Evolutionary conservation across 1,140 invertebrate species (phyloP).

Genomic region (Ptiloglossa arizonensis): DNA sequence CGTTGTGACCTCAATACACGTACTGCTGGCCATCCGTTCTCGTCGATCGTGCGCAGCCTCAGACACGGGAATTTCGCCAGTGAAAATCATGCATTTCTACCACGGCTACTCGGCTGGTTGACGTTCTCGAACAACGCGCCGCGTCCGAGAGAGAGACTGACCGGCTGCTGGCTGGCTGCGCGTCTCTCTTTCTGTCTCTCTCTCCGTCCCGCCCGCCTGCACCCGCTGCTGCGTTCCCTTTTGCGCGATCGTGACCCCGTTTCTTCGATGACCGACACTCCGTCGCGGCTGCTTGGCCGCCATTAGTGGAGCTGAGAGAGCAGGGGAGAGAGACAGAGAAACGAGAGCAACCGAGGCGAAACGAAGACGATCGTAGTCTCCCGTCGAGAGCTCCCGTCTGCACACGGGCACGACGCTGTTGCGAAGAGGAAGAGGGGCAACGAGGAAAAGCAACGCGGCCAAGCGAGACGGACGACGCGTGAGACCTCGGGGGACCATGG

Average conservation of each 20-base stretch:
- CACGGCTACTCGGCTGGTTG: conserved; percentile 50
- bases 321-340: conserved; percentile 43
- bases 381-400: conserved; percentile 4
- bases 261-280: conserved; percentile 78
- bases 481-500: conserved; percentile 41
- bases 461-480: conserved; percentile 34
- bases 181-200: conserved; percentile 29
- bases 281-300: conserved; percentile 63
- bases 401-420: neutral
- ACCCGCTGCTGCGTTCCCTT: conserved; percentile 73
- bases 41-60: conserved; percentile 44
- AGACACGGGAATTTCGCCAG: conserved; percentile 42
- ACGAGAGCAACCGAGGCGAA: conserved; percentile 41
- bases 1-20: conserved; percentile 44
- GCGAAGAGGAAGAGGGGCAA: conserved; percentile 6
- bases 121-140: conserved; percentile 46
- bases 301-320: conserved; percentile 62
- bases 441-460: conserved; percentile 31
- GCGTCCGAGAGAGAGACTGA: neutral
- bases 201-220: conserved; percentile 15
- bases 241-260: conserved; percentile 79
- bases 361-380: conserved; percentile 34
- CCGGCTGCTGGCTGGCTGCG: neutral
- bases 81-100: conserved; percentile 52
- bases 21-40: neutral